Percentiles rank a stretch among this genome's conserved stretches.
Conservation (phyloP, 2,113 vertebrate genomes). For the Panthera leo region DNA sequence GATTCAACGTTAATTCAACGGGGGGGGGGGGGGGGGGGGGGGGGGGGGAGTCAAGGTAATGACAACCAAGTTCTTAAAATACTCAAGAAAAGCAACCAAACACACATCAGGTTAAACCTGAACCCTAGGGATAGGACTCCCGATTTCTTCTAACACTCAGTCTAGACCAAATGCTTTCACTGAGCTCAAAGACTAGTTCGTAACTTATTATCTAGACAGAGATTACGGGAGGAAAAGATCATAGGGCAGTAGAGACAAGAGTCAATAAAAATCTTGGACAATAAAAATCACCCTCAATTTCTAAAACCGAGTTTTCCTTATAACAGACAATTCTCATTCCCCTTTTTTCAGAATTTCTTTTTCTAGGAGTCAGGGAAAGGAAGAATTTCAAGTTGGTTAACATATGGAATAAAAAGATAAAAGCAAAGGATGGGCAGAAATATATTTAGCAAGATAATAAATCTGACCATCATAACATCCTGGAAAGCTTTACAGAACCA, state of each 20-base stretch:
- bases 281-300: neutral
- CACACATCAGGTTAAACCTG: neutral
- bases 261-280: neutral
- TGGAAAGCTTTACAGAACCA: neutral
- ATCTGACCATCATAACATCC: neutral
- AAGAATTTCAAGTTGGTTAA: neutral
- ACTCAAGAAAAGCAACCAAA: slow-evolving; percentile 4
- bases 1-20: neutral
- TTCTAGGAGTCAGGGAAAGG: neutral
- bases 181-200: neutral
- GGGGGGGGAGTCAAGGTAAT: neutral
- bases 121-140: neutral
- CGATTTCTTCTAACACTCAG: neutral
- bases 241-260: neutral
- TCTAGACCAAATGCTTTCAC: neutral
- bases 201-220: neutral
- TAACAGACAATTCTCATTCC: neutral
- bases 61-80: neutral
- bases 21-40: fast-evolving
- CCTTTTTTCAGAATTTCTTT: slow-evolving; percentile 2
- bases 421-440: neutral
- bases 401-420: neutral
- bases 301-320: neutral
- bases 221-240: neutral
- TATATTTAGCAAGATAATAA: slow-evolving; percentile 24